These are phyloP conservation scores for Meda fulgida DNA, from an alignment of 2,797 vertebrate species.

Conservation along the genomic window DNA sequence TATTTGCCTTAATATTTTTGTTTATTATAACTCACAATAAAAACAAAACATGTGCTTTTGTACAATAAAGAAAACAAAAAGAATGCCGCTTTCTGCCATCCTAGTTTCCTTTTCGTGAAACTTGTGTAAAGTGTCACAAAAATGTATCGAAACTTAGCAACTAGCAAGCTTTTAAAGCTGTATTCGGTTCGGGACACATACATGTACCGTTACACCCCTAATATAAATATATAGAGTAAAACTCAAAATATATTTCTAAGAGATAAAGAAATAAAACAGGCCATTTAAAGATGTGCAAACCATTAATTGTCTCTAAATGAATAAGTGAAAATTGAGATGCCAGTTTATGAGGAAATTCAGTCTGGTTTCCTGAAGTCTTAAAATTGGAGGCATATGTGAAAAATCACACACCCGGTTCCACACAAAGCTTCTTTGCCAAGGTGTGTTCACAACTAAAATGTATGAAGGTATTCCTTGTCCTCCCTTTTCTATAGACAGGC, in stretches of 20 bases:
- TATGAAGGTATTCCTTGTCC: constrained; percentile 34
- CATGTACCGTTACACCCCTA: too few species aligned
- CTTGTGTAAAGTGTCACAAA: too few species aligned
- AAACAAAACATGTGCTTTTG: too few species aligned
- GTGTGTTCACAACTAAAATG: constrained; percentile 5
- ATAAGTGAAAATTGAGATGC: background rate
- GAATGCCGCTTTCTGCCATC: too few species aligned
- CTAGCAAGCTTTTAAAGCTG: too few species aligned
- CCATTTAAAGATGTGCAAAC: background rate
- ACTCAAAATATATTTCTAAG: background rate
- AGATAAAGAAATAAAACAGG: background rate
- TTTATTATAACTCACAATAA: too few species aligned
- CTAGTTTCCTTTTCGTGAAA: too few species aligned
- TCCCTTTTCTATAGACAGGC: constrained; percentile 21
- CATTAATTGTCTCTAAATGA: background rate
- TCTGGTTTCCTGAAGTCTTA: background rate
- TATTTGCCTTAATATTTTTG: too few species aligned
- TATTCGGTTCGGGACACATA: too few species aligned
- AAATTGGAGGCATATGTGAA: background rate
- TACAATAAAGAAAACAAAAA: too few species aligned
- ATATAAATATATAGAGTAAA: background rate
- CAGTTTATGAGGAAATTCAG: background rate
- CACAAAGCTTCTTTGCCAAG: constrained; percentile 18
- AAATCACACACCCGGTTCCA: background rate
- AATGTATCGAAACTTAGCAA: too few species aligned